Conservation (phyloP, 2,888 invertebrate genomes). For the Aethes cnicana region DNA sequence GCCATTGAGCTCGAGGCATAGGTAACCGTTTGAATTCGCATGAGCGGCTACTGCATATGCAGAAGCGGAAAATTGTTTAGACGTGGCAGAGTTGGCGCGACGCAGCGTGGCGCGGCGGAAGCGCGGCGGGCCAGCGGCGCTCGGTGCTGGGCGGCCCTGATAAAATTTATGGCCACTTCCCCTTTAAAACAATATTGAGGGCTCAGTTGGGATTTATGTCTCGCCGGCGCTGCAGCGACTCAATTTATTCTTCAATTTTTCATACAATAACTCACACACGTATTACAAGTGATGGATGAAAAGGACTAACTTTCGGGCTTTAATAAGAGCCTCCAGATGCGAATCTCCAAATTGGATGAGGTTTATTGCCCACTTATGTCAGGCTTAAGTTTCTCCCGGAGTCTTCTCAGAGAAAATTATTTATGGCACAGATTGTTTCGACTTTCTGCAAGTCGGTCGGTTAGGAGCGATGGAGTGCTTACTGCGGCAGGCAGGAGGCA, state of each 20-base stretch:
- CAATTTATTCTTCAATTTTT: conserved; percentile 83
- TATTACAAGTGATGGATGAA: conserved; percentile 83
- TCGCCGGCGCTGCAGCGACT: conserved; percentile 82
- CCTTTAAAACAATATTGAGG: conserved; percentile 84
- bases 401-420: conserved; percentile 79
- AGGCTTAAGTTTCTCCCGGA: conserved; percentile 80
- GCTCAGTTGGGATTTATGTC: conserved; percentile 83
- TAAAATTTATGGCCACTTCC: conserved; percentile 83
- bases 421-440: conserved; percentile 78
- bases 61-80: conserved; percentile 74
- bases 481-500: conserved; percentile 22
- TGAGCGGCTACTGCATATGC: conserved; percentile 66
- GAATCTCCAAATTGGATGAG: conserved; percentile 83
- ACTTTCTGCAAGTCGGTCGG: conserved; percentile 67
- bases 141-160: conserved; percentile 76
- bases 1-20: conserved; percentile 2
- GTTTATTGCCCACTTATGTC: conserved; percentile 83
- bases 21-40: conserved; percentile 49
- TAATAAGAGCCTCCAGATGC: conserved; percentile 83
- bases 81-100: conserved; percentile 45
- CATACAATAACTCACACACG: conserved; percentile 83
- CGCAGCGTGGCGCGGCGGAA: conserved; percentile 37
- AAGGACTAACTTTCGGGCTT: conserved; percentile 83
- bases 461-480: conserved; percentile 48
- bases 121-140: conserved; percentile 45